phyloP scores from a whole-genome alignment of 2,888 invertebrate genomes.

The Tryphoninae sp. region DNA sequence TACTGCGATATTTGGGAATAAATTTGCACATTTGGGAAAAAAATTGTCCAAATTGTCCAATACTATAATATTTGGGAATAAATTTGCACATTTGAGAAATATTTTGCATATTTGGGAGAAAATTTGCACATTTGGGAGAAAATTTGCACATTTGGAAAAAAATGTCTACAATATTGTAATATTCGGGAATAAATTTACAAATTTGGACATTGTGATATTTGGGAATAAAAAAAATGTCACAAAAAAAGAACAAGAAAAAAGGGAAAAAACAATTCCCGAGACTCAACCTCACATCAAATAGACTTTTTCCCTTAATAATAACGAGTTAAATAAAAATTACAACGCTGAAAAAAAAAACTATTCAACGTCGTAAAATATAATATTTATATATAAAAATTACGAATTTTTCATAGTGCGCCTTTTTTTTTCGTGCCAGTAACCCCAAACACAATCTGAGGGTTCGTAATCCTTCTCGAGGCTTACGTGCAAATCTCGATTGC shows the following conservation, averaged over 20 bases:
- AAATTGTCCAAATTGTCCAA: too few relatives aligned
- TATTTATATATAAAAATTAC: neutral
- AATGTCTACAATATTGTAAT: neutral
- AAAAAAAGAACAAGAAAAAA: neutral
- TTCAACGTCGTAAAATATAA: neutral
- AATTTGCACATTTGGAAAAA: neutral
- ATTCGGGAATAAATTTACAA: neutral
- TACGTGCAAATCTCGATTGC: conserved; percentile 1
- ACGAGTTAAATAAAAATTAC: too few relatives aligned
- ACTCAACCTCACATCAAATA: neutral
- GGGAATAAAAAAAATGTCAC: neutral
- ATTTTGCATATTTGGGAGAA: neutral
- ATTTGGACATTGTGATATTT: too few relatives aligned
- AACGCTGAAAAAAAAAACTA: too few relatives aligned
- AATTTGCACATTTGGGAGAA: neutral
- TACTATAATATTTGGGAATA: too few relatives aligned
- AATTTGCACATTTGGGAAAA: too few relatives aligned
- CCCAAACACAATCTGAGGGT: neutral
- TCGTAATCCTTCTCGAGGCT: neutral
- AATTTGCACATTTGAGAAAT: neutral
- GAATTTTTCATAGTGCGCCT: neutral
- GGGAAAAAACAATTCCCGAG: neutral
- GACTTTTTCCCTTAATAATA: too few relatives aligned
- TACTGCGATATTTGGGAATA: too few relatives aligned
- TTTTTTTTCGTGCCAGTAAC: neutral